Conservation (phyloP, 2,113 vertebrate genomes). For the Hemiscyllium ocellatum region DNA sequence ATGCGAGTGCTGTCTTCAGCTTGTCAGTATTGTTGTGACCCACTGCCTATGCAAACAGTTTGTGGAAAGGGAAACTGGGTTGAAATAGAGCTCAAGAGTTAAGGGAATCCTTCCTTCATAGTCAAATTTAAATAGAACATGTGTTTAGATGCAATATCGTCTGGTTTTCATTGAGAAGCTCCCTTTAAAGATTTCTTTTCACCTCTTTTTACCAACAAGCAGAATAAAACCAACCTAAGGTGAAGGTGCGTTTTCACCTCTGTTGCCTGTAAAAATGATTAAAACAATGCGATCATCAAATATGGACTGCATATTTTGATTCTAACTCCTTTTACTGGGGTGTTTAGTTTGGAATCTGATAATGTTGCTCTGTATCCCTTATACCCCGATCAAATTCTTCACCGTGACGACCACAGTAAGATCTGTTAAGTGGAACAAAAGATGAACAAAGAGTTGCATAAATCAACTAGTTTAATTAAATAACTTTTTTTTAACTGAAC, state of each 20-base stretch:
- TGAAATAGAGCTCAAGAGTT: conserved; percentile 42
- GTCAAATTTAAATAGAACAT: conserved; percentile 16
- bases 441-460: background rate
- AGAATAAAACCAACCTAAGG: background rate
- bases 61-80: conserved; percentile 48
- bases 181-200: background rate
- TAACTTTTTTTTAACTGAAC: background rate
- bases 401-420: background rate
- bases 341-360: background rate
- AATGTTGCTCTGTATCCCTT: background rate
- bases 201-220: background rate
- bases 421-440: background rate
- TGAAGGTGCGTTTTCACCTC: background rate
- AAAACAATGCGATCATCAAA: background rate
- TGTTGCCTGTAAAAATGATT: background rate
- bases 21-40: conserved; percentile 63
- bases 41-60: conserved; percentile 68
- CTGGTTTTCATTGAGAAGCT: background rate
- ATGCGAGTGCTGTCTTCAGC: conserved; percentile 73
- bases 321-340: background rate
- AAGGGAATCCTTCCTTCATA: background rate
- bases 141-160: background rate
- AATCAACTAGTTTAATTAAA: background rate
- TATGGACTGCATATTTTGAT: background rate
- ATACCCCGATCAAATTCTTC: background rate